Base-by-base conservation (phyloP, 2,888 invertebrate species). In the Allacma fusca region DNA sequence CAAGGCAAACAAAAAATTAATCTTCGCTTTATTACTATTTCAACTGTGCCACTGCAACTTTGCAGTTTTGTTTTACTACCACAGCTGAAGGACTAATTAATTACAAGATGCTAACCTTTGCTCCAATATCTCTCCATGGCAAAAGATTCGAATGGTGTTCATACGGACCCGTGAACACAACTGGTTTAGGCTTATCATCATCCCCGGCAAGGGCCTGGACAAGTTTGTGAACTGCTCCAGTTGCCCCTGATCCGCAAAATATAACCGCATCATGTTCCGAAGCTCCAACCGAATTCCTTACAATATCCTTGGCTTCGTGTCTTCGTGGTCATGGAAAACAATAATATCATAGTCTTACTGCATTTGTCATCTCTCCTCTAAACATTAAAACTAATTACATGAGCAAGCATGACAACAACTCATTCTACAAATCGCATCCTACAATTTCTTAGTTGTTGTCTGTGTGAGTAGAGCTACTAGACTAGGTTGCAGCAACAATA, bases 81-180 rank as follows among this genome's bases (percentile, higher is more conserved):
- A 16, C n/a, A 50, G 50, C 19, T 50, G 50, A 50, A 50, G 50
- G 50, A 50, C 50, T 50, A 50, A 50, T 13, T 50, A 50, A 50
- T 68, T 2, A 44, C 16, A 68, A 19, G 24, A 19, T 19, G 28
- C 69, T 76, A 87, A 94, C 94, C 90, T 92, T 91, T 81, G 92
- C 91, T 34, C 91, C 92, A 75, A 90, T 89, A 86, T 95, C 94
- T 83, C 91, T 90, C 96, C 95, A 96, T 28, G 95, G 93, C 75
- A 92, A 89, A 64, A 96, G 88, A 86, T 91, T 92, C 76, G 91
- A 91, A 86, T 92, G 91, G 85, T 93, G 92, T 85, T 93, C 93
- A 85, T 90, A 91, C 7, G 92, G 91, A n/a, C 94, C 94, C 64
- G 93, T 92, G 86, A 95, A 93, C 29, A 95, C 91, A 23, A 91